These are phyloP conservation scores for Lithobates pipiens DNA, from an alignment of 2,797 vertebrate genomes.

Conservation along the genomic window DNA sequence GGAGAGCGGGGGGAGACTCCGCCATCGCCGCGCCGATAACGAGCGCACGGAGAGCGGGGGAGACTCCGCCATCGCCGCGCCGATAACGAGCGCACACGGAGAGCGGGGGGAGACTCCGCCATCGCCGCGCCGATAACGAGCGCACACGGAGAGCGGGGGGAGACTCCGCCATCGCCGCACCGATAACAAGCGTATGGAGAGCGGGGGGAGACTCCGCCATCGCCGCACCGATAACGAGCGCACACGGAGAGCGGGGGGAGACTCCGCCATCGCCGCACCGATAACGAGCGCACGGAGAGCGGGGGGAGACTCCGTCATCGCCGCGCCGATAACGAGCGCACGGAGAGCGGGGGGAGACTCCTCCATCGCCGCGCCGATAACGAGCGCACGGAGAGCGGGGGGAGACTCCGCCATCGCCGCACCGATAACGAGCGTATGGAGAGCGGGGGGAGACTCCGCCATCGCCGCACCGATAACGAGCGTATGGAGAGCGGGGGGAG, in stretches of 20 bases:
- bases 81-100: constrained; percentile 42
- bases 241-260: neutral
- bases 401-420: constrained; percentile 15
- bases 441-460: neutral
- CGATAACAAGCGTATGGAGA: constrained; percentile 40
- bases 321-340: constrained; percentile 42
- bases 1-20: neutral
- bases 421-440: constrained; percentile 40
- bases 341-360: neutral
- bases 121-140: constrained; percentile 44
- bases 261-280: constrained; percentile 15
- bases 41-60: constrained; percentile 12
- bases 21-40: constrained; percentile 34
- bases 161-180: constrained; percentile 16
- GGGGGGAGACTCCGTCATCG: constrained; percentile 10
- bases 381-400: constrained; percentile 12
- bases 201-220: constrained; percentile 6
- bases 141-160: neutral
- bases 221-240: constrained; percentile 38
- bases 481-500: neutral
- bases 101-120: neutral
- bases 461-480: constrained; percentile 44
- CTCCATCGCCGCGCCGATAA: constrained; percentile 30
- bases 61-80: constrained; percentile 17
- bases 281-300: constrained; percentile 36